Evolutionary conservation across 2,797 vertebrate species (phyloP).

Genomic region (Myiotriccus ornatus): DNA sequence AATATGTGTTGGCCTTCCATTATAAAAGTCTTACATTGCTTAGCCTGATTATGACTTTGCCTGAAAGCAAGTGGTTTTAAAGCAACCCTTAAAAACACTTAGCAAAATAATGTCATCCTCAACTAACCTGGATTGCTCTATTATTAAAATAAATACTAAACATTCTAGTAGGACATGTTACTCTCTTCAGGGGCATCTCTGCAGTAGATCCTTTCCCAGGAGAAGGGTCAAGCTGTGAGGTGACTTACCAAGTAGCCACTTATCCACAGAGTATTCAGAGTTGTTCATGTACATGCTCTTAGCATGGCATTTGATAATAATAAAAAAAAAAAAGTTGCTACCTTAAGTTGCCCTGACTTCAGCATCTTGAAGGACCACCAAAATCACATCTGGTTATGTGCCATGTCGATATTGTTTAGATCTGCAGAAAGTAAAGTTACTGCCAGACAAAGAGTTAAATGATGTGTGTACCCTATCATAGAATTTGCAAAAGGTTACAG

Average conservation of each 20-base stretch:
- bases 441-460: neutral
- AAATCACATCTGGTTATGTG: neutral
- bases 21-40: neutral
- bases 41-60: conserved; percentile 31
- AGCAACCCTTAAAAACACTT: neutral
- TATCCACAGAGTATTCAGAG: neutral
- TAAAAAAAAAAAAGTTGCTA: neutral
- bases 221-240: neutral
- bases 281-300: neutral
- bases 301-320: neutral
- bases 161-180: neutral
- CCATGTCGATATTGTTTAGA: neutral
- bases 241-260: neutral
- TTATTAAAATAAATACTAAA: neutral
- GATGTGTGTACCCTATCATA: neutral
- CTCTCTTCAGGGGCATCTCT: neutral
- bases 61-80: conserved; percentile 51
- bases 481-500: neutral
- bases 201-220: neutral
- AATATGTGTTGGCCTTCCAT: conserved; percentile 36
- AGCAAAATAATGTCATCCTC: neutral
- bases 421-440: neutral
- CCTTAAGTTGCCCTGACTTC: neutral
- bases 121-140: neutral
- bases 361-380: neutral